Evolutionary conservation across 2,113 vertebrate species (phyloP).

Genomic region (Falco punctatus): DNA sequence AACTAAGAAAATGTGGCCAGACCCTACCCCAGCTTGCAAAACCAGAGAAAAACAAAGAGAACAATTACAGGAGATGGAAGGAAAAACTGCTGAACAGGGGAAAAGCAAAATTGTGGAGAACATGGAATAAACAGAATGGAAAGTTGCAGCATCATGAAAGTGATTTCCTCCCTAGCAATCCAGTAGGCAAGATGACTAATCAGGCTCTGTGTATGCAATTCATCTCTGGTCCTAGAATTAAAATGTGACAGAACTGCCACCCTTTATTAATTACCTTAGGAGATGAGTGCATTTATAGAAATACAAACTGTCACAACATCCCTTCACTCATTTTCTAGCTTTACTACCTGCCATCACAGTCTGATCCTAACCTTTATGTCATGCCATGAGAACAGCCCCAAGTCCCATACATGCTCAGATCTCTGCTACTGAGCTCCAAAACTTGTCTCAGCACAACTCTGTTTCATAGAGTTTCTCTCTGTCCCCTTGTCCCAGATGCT

Average conservation of each 20-base stretch:
- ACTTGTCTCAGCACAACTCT: not conserved
- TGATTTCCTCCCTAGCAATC: not conserved
- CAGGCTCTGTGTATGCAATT: not conserved
- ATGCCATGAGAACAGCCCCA: not conserved
- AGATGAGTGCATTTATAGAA: not conserved
- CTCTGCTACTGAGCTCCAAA: not conserved
- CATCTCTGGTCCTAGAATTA: not conserved
- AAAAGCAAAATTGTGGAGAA: not conserved
- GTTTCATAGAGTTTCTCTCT: not conserved
- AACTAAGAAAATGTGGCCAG: not conserved
- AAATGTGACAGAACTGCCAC: not conserved
- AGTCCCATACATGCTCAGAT: not conserved
- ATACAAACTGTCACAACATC: not conserved
- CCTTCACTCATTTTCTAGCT: not conserved
- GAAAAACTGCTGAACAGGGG: not conserved
- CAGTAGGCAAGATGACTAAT: not conserved
- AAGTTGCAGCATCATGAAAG: not conserved
- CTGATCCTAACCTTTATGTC: not conserved
- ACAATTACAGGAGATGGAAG: not conserved
- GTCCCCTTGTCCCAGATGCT: not conserved
- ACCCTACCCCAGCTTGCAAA: not conserved
- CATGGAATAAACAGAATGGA: not conserved
- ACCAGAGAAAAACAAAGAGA: not conserved
- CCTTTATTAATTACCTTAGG: not conserved
- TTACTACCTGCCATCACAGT: not conserved